Percentiles rank a stretch among this genome's conserved stretches.
Evolutionary conservation across 2,888 invertebrate genomes (phyloP).

Genomic region (Germaria angustata): DNA sequence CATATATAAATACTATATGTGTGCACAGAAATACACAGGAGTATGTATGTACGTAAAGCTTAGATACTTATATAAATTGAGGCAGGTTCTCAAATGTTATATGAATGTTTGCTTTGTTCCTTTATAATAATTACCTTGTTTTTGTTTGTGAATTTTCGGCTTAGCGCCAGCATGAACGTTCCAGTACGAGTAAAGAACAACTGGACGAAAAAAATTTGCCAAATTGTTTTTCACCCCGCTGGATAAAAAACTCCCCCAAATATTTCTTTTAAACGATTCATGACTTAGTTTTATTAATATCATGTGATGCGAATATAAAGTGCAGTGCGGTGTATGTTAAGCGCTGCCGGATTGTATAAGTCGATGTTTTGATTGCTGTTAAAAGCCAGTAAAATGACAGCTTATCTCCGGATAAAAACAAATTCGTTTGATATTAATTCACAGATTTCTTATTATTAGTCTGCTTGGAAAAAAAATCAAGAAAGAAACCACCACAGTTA

Average conservation of each 20-base stretch:
- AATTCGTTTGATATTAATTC: conserved; percentile 79
- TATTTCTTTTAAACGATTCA: background rate
- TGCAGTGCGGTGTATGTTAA: conserved; percentile 43
- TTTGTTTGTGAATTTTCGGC: conserved; percentile 42
- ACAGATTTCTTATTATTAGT: conserved; percentile 77
- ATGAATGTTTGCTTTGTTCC: background rate
- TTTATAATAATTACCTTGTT: conserved; percentile 6
- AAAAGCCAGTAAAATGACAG: conserved; percentile 70
- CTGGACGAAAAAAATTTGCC: conserved; percentile 37
- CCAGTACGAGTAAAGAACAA: conserved; percentile 37
- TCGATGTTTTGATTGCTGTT: conserved; percentile 68
- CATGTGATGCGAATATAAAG: conserved; percentile 55
- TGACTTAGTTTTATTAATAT: background rate
- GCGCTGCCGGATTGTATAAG: conserved; percentile 47
- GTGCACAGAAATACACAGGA: background rate
- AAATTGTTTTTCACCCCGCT: conserved; percentile 62
- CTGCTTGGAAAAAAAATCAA: conserved; percentile 24
- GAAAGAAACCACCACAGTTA: conserved; percentile 36
- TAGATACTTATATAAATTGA: background rate
- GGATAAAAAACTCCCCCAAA: conserved; percentile 20
- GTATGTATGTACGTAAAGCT: background rate
- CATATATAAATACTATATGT: background rate
- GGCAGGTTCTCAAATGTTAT: background rate
- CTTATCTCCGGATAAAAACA: conserved; percentile 78
- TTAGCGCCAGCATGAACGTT: conserved; percentile 56